A percentile compares a stretch with the other conserved stretches of the same genome.
Conservation (phyloP, 2,797 vertebrate species). For the Pseudochirops corinnae region DNA sequence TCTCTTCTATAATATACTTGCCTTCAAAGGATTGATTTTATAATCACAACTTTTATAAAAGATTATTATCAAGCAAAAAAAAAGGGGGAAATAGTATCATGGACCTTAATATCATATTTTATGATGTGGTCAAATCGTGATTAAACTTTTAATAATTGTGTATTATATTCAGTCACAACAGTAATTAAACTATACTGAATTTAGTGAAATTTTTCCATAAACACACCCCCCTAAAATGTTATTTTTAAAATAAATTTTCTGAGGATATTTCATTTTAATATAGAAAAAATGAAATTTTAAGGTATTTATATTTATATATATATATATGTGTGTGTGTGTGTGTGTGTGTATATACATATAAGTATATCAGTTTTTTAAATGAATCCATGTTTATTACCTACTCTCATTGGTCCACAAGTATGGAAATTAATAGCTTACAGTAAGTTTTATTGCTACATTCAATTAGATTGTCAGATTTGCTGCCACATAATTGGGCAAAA, state of each 20-base stretch:
- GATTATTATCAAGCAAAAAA: neutral
- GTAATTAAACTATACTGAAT: neutral
- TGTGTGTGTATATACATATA: too few species aligned
- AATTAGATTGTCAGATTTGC: neutral
- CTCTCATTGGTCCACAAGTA: neutral
- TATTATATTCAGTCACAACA: neutral
- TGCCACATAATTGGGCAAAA: neutral
- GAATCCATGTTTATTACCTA: neutral
- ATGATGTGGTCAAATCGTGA: conserved; percentile 17
- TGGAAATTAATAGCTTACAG: neutral
- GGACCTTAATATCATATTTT: conserved; percentile 18
- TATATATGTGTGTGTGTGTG: too few species aligned
- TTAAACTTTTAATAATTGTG: conserved; percentile 44
- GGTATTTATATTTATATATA: neutral
- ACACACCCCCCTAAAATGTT: neutral
- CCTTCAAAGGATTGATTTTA: conserved; percentile 1
- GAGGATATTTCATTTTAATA: neutral
- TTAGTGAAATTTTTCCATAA: neutral
- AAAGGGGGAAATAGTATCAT: neutral
- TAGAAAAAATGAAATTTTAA: neutral
- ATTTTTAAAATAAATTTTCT: neutral
- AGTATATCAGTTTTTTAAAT: conserved; percentile 9
- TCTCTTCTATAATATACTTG: conserved; percentile 11
- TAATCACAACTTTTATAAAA: conserved; percentile 9
- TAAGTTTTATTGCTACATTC: neutral